Evolutionary conservation across 2,797 vertebrate genomes (phyloP).

Genomic region (Galago senegalensis): DNA sequence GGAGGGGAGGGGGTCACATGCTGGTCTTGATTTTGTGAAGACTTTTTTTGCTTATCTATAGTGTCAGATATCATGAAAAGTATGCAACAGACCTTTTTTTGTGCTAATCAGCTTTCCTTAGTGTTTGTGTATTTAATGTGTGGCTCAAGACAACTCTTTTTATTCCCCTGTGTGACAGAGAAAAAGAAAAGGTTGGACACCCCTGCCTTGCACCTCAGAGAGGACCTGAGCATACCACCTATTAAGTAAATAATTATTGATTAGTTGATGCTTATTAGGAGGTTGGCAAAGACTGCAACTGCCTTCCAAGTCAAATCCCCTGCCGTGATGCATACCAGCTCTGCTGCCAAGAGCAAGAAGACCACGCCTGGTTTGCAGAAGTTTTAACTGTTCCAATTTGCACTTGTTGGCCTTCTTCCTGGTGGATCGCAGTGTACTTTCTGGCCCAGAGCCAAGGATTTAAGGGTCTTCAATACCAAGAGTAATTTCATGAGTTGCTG

Average conservation of each 20-base stretch:
- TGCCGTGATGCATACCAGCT: background rate
- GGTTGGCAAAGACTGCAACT: conserved; percentile 24
- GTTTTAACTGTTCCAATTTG: conserved; percentile 58
- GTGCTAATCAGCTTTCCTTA: too few relatives aligned
- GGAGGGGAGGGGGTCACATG: too few relatives aligned
- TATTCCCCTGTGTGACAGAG: too few relatives aligned
- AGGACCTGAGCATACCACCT: background rate
- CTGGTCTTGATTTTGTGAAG: too few relatives aligned
- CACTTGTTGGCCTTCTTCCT: conserved; percentile 72
- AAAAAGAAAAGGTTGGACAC: too few relatives aligned
- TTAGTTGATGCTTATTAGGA: conserved; percentile 5
- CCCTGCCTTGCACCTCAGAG: background rate
- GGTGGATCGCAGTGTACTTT: conserved; percentile 50
- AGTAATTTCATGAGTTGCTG: conserved; percentile 78
- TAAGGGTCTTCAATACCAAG: conserved; percentile 71
- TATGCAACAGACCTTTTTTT: too few relatives aligned
- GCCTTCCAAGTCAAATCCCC: background rate
- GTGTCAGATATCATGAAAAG: too few relatives aligned
- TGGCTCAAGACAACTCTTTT: too few relatives aligned
- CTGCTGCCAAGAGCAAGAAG: conserved; percentile 35
- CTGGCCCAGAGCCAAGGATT: conserved; percentile 60
- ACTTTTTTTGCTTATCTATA: too few relatives aligned
- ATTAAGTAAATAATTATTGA: background rate
- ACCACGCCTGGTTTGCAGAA: background rate
- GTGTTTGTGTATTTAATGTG: too few relatives aligned